Evolutionary conservation across 2,888 invertebrate genomes (phyloP).

Genomic region (Lycaena phlaeas): DNA sequence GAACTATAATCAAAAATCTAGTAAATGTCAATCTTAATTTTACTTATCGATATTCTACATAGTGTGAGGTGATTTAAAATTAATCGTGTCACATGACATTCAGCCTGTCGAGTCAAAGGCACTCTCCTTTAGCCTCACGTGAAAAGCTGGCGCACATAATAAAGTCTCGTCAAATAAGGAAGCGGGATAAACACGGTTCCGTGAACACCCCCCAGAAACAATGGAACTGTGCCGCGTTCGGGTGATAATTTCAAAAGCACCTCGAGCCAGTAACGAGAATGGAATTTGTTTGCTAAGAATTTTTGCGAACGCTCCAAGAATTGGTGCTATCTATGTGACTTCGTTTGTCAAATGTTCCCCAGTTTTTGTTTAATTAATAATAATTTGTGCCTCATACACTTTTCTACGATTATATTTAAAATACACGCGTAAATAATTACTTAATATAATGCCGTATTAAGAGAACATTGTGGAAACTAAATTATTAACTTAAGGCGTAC

Average conservation of each 20-base stretch:
- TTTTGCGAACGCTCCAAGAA: constrained; percentile 8
- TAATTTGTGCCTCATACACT: no score
- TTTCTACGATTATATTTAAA: no score
- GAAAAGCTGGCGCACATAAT: constrained; percentile 32
- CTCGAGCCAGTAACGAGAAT: not conserved
- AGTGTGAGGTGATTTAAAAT: constrained; percentile 8
- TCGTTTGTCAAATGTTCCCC: not conserved
- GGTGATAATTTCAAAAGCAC: constrained; percentile 15
- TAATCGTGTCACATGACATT: constrained; percentile 9
- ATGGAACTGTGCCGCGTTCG: constrained; percentile 9
- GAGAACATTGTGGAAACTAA: no score
- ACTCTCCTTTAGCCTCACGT: constrained; percentile 1
- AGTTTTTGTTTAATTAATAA: no score
- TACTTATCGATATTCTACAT: not conserved
- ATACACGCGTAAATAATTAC: no score
- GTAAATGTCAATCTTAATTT: no score
- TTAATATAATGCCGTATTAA: no score
- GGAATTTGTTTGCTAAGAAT: constrained; percentile 12
- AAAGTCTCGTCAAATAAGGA: constrained; percentile 40
- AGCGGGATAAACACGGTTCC: constrained; percentile 30
- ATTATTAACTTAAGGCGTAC: no score
- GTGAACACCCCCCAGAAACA: constrained; percentile 6
- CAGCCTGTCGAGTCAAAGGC: constrained; percentile 5
- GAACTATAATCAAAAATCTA: no score
- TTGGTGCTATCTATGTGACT: not conserved